phyloP scores from a whole-genome alignment of 2,797 vertebrate species.

The Notolabrus celidotus region DNA sequence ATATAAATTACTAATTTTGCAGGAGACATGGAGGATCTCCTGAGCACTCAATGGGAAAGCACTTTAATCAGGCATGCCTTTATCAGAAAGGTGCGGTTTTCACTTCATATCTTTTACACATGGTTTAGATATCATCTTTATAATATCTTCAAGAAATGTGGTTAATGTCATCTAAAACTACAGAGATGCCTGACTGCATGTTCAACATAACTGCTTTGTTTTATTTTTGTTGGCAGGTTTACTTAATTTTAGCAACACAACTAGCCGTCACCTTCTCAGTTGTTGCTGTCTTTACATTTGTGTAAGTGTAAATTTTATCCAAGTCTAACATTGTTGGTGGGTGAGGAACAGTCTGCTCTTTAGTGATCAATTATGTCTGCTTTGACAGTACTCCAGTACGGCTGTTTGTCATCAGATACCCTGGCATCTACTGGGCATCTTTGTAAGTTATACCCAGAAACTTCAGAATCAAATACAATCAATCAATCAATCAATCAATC shows the following conservation, averaged over 20 bases:
- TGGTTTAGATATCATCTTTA: not conserved
- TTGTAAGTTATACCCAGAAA: constrained; percentile 86
- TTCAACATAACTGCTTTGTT: constrained; percentile 29
- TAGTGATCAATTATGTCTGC: constrained; percentile 35
- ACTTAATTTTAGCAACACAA: constrained; percentile 91
- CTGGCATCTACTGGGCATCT: constrained; percentile 90
- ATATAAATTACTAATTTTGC: constrained; percentile 43
- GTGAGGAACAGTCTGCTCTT: not conserved
- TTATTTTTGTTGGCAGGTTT: constrained; percentile 86
- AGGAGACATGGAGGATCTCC: constrained; percentile 80
- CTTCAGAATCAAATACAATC: not conserved
- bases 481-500: too few species aligned
- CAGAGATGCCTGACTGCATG: constrained; percentile 2
- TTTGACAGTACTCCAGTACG: constrained; percentile 85
- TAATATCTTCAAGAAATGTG: too few species aligned
- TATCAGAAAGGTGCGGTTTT: constrained; percentile 92
- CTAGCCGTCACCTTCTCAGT: constrained; percentile 90
- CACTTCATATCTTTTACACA: too few species aligned
- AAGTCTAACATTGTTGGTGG: constrained; percentile 5
- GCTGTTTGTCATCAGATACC: constrained; percentile 85
- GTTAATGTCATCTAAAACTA: not conserved
- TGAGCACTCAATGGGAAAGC: constrained; percentile 86
- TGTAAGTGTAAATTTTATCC: constrained; percentile 85
- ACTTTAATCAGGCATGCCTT: constrained; percentile 90
- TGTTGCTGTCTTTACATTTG: constrained; percentile 91